Evolutionary conservation across 2,113 vertebrate species (phyloP), one percentile per base, ranked within the genome.

Genomic region (Neodon shergylaensis): DNA sequence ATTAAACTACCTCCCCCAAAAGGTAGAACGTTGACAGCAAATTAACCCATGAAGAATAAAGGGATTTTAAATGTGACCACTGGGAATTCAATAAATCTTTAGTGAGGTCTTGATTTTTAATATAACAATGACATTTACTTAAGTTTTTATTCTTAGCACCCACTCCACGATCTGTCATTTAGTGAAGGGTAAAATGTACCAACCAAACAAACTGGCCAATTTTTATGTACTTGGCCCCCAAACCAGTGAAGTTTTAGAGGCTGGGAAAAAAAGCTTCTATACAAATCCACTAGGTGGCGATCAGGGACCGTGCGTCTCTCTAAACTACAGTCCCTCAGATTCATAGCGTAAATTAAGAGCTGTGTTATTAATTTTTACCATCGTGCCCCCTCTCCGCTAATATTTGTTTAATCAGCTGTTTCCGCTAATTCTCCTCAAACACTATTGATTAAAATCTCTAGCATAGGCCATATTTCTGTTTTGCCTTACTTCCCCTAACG

Each of bases 371-470:
- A 99, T 99, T 99, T 98, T 99, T 98, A 98, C 97, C 96, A 96
- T 98, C 92, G 96, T 94, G 97, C 98, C 98, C 96, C 97, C 98
- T 98, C 98, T 84, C 92, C 96, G 96, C 97, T 98, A 98, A 98
- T 99, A 98, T 99, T 99, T 99, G 98, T 99, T 99, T 99, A 99
- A 98, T 98, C 98, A 99, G 98, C 98, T 99, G 98, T 98, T 99
- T 99, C 98, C 98, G 98, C 97, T 98, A 98, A 98, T 98, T 96
- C 97, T 98, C 95, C 97, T 98, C 98, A 98, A 98, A 98, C 96
- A 97, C 92, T 97, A 97, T 96, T 98, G 98, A 99, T 98, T 98
- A 98, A 98, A 98, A 98, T 98, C 95, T 97, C 97, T 94, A 98
- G 96, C 95, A 98, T 97, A 97, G 96, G 96, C 97, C 97, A 97